These are phyloP conservation scores for Enteromius argenteus DNA, from an alignment of 2,797 vertebrate species.

Conservation along the genomic window DNA sequence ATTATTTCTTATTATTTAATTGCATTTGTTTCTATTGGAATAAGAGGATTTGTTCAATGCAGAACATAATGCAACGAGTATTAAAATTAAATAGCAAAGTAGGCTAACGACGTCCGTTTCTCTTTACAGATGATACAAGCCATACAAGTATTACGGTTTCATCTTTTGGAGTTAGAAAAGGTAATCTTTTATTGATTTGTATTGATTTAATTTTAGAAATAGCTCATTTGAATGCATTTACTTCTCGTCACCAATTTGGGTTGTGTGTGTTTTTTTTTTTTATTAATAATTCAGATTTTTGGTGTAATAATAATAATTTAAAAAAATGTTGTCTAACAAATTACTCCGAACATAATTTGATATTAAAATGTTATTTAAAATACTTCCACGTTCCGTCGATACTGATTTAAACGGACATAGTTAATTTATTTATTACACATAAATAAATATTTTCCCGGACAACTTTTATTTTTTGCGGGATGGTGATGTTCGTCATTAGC, in stretches of 20 bases:
- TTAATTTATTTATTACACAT: background rate
- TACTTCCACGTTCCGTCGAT: background rate
- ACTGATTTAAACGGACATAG: background rate
- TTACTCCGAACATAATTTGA: background rate
- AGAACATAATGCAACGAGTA: background rate
- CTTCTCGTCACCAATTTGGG: background rate
- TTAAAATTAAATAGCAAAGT: background rate
- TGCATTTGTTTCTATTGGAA: conserved; percentile 44
- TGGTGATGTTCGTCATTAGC: conserved; percentile 1
- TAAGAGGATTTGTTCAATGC: conserved; percentile 42
- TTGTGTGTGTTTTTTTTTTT: background rate
- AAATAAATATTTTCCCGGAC: background rate
- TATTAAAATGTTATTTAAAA: background rate
- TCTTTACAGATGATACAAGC: conserved; percentile 97
- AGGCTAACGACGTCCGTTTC: conserved; percentile 1
- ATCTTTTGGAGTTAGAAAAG: conserved; percentile 99
- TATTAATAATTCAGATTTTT: background rate
- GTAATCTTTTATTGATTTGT: conserved; percentile 77
- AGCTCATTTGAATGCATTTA: background rate
- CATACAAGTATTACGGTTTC: conserved; percentile 99
- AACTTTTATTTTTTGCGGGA: background rate
- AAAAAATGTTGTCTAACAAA: background rate
- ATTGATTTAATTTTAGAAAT: background rate
- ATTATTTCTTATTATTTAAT: conserved; percentile 51
- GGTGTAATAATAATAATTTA: background rate